Base-by-base conservation (phyloP, 2,113 vertebrate species). In the Mormyrus iriodes region DNA sequence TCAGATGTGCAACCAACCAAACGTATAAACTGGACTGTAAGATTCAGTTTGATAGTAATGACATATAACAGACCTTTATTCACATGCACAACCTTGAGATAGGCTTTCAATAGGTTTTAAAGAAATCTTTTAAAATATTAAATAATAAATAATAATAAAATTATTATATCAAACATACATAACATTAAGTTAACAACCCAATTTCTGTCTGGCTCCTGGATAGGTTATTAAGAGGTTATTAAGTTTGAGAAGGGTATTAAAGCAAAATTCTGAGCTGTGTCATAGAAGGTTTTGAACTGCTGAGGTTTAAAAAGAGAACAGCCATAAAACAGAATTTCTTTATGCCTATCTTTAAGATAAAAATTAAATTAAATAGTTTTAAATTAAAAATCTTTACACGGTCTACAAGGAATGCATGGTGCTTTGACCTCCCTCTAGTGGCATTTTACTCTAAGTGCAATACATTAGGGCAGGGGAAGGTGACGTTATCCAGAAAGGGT, bases 361-460 rank as follows among this genome's bases (percentile, higher is more conserved):
- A 79, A 13, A 44, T 24, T n/a, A 84, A 84, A 42, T 61, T 1
- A 61, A 51, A 27, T 24, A 49, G 48, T 5, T 51, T 7, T 85
- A 27, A 85, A 13, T 3, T 49, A 15, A 52, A 52, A 13, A 52
- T 85, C 10, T 51, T 51, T 85, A 52, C 44, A 85, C 13, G 46
- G 6, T 15, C 82, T 24, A 48, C 19, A 21, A 84, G 82, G 39
- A 76, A 42, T 76, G 31, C 35, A 76, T 31, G 31, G 35, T 55
- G 49, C 24, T 86, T 86, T 52, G 27, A 49, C 12, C 48, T 31
- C 85, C 85, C 27, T 86, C 85, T 86, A 86, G n/a, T 86, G 85
- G 48, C 6, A 35, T 35, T 52, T 53, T 86, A 55, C 69, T 35
- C 13, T 76, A 76, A 76, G 35, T 76, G 35, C 13, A 39, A 17